Conservation (phyloP, 2,113 vertebrate genomes). For the Hemibates koningsi region DNA sequence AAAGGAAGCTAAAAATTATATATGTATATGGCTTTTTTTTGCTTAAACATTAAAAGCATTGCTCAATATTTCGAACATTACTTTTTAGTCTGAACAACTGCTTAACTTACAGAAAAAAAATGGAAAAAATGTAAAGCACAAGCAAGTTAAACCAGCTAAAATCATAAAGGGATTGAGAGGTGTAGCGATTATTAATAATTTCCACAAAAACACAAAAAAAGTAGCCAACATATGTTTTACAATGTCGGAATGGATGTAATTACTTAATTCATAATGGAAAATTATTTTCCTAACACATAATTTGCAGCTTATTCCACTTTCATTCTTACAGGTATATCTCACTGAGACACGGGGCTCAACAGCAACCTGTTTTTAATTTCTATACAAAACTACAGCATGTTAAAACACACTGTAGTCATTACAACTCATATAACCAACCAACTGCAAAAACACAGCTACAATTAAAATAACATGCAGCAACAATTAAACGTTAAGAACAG, state of each 20-base stretch:
- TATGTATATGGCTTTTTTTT: not conserved
- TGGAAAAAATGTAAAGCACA: rapidly evolving
- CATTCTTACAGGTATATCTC: not conserved
- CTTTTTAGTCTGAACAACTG: not conserved
- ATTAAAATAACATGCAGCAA: not conserved
- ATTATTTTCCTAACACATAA: not conserved
- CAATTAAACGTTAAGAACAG: not conserved
- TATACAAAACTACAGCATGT: not conserved
- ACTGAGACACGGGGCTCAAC: not conserved
- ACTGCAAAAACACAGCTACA: not conserved
- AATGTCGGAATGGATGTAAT: not conserved
- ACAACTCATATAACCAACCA: not conserved
- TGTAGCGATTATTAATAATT: not conserved
- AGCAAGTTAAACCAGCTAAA: not conserved
- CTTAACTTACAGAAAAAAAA: not conserved
- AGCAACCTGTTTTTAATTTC: not conserved
- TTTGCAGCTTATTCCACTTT: not conserved
- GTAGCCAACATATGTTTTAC: not conserved
- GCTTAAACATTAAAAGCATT: not conserved
- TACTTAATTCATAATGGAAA: not conserved
- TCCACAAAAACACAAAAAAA: not conserved
- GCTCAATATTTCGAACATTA: not conserved
- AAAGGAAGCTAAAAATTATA: not conserved
- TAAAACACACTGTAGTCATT: not conserved
- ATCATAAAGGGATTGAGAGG: not conserved